Evolutionary conservation across 1,140 invertebrate genomes (phyloP), one percentile per base, ranked within the genome.

Genomic region (Bactericera cockerelli): DNA sequence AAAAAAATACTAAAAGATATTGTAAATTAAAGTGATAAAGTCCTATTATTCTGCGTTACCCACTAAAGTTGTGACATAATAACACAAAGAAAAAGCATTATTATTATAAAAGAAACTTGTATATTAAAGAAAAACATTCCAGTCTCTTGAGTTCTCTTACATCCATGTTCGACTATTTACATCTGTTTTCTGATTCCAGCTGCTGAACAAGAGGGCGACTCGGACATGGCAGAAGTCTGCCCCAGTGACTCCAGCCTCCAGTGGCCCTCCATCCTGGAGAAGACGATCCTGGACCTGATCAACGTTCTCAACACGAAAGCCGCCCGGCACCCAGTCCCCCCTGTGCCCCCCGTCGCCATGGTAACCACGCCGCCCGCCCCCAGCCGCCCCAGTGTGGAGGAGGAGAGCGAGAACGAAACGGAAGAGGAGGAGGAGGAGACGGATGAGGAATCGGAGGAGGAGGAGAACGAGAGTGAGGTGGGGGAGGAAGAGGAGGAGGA

Each of bases 381-480:
- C 24, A 21, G 24, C 24, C 19, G 19, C 49, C 24, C 49, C 19
- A 8, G 24, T 4, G 49, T 53, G 24, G 31, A 58, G 38, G 33
- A 58, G 16, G 28, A 26, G 13, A 31, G 14, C 11, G n/a, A 11
- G 36, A 33, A 58, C n/a, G 33, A 31, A 10, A 6, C 2, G 56
- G 28, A 58, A 14, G 28, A 31, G 24, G 56, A 58, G 33, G 11
- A 31, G 3, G 21, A 14, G 4, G 33, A 58, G 14, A 21, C 38
- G 26, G n/a, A 13, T 4, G 11, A 13, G 2, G 26, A 31, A 4
- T 4, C 4, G 11, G 26, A 31, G 11, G 36, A 39, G 16, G 57
- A 59, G n/a, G 33, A 59, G 14, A 38, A 59, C 14, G 57, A 59
- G 13, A 25, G 49, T 2, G 57, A 59, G 14, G 33, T 49, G 3